phyloP scores from a whole-genome alignment of 2,113 vertebrate genomes.

The Podarcis cretensis region DNA sequence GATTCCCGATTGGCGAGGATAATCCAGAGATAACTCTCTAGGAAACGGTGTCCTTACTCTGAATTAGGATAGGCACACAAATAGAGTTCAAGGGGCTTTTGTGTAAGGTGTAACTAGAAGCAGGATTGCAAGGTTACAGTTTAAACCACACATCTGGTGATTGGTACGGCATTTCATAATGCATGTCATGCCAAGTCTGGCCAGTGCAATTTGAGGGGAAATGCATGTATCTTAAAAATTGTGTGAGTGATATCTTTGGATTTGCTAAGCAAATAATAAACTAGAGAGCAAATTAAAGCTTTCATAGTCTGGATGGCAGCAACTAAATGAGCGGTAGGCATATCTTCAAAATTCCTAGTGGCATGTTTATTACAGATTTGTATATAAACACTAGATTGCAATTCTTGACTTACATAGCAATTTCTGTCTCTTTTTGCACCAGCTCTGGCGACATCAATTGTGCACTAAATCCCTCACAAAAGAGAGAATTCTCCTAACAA shows the following conservation, averaged over 20 bases:
- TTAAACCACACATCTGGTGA: background rate
- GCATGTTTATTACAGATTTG: conserved; percentile 53
- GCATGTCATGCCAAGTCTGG: background rate
- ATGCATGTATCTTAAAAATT: conserved; percentile 35
- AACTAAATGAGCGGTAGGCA: conserved; percentile 53
- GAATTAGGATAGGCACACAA: background rate
- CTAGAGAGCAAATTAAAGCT: conserved; percentile 64
- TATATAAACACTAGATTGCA: conserved; percentile 55
- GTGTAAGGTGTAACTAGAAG: background rate
- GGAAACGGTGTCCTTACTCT: background rate
- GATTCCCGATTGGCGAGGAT: background rate
- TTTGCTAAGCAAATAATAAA: conserved; percentile 53
- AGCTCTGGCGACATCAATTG: conserved; percentile 19
- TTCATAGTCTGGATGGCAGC: conserved; percentile 61
- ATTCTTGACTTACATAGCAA: conserved; percentile 50
- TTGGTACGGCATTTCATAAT: background rate
- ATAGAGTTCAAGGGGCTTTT: background rate
- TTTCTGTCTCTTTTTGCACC: conserved; percentile 3
- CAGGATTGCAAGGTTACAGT: background rate
- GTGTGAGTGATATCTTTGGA: conserved; percentile 38
- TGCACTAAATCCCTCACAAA: conserved; percentile 27
- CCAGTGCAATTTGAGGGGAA: background rate
- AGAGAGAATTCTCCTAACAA: conserved; percentile 39
- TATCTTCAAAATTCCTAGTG: conserved; percentile 46
- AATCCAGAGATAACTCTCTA: background rate